phyloP scores from a whole-genome alignment of 1,140 invertebrate species.

The Lepidurus packardi region DNA sequence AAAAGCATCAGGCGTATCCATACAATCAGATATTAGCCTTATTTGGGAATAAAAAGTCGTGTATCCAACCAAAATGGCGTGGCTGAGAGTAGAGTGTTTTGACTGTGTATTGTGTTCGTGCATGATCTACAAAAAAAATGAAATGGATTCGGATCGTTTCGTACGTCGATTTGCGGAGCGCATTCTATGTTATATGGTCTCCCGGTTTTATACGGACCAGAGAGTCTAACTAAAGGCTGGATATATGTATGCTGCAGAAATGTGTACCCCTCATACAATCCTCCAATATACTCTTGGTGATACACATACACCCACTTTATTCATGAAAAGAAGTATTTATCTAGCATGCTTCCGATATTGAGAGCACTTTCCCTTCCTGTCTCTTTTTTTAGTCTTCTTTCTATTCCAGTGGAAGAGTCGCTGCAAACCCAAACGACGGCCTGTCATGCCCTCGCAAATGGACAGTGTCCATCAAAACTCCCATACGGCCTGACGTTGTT shows the following conservation, averaged over 20 bases:
- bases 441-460: background rate
- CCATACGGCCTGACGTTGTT: background rate
- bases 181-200: background rate
- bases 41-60: background rate
- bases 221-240: background rate
- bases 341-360: conserved; percentile 2
- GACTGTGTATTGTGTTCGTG: background rate
- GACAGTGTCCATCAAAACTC: conserved; percentile 14
- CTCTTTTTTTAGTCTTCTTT: conserved; percentile 3
- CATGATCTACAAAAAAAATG: background rate
- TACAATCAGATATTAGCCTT: background rate
- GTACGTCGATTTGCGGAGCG: conserved; percentile 1
- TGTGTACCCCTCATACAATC: conserved; percentile 4
- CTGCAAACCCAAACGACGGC: background rate
- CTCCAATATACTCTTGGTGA: background rate
- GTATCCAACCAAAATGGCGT: background rate
- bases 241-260: background rate
- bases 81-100: background rate
- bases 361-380: background rate
- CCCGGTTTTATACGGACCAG: background rate
- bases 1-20: background rate
- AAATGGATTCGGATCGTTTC: conserved; percentile 8
- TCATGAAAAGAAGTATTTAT: conserved; percentile 16
- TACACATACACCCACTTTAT: background rate
- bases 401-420: background rate